Percentiles rank a stretch among this genome's conserved stretches.
These are phyloP conservation scores for Nomada ferruginata DNA, from an alignment of 2,888 invertebrate species.

Conservation along the genomic window DNA sequence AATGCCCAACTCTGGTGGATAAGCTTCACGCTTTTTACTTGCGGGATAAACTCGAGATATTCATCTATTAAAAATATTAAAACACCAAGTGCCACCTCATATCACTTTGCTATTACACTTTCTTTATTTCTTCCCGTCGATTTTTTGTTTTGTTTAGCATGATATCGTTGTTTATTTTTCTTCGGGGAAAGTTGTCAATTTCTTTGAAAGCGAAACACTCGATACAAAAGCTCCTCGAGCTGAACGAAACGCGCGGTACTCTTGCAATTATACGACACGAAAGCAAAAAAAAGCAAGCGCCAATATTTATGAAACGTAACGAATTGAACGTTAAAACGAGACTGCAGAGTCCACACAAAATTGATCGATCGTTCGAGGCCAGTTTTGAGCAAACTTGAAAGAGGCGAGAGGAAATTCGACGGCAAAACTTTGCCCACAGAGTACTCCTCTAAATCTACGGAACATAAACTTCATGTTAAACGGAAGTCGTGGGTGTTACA, in stretches of 20 bases:
- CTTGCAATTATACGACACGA: slow-evolving; percentile 7
- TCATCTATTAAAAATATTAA: neutral
- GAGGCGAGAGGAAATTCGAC: no score
- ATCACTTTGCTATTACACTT: slow-evolving; percentile 24
- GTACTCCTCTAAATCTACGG: neutral
- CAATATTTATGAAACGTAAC: slow-evolving; percentile 1
- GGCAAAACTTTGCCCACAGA: neutral
- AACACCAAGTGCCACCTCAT: neutral
- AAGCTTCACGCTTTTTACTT: neutral
- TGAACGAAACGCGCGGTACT: slow-evolving; percentile 2
- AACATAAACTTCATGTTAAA: neutral
- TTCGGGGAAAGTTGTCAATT: neutral
- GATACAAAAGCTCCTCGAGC: slow-evolving; percentile 16
- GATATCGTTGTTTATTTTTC: neutral
- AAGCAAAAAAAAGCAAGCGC: slow-evolving; percentile 44
- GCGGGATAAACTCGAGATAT: neutral
- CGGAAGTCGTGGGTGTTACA: neutral
- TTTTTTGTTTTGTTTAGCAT: neutral
- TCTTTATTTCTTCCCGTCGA: neutral
- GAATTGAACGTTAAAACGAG: slow-evolving; percentile 10
- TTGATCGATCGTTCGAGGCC: neutral
- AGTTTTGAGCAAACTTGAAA: neutral
- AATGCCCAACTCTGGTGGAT: slow-evolving; percentile 38
- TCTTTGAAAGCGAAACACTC: slow-evolving; percentile 3
- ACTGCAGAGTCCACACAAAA: neutral